These are phyloP conservation scores for Chlorops oryzae DNA, from an alignment of 1,140 invertebrate species.

Conservation along the genomic window DNA sequence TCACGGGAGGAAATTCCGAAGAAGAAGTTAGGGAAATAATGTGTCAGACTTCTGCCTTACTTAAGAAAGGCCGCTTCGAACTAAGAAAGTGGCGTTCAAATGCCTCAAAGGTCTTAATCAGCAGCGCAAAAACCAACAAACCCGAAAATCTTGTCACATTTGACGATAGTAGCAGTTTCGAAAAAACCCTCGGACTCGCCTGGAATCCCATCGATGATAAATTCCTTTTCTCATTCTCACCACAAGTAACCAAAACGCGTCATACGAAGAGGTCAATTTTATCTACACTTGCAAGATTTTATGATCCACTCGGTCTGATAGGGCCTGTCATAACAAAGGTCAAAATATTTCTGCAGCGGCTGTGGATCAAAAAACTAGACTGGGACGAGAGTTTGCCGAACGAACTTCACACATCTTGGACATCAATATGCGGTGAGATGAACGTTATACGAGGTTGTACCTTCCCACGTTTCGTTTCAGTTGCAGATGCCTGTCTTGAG, in stretches of 20 bases:
- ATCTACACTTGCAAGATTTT: constrained; percentile 2
- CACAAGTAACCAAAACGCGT: not conserved
- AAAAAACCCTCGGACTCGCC: constrained; percentile 6
- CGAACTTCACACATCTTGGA: too few species aligned
- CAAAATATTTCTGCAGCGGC: constrained; percentile 3
- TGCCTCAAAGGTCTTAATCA: constrained; percentile 13
- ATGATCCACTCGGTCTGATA: constrained; percentile 4
- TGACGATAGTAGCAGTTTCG: constrained; percentile 7
- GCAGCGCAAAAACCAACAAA: not conserved
- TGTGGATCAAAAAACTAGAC: not conserved
- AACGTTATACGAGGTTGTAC: not conserved
- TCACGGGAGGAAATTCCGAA: too few species aligned
- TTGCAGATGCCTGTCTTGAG: not conserved
- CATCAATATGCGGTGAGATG: not conserved
- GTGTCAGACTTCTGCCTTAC: too few species aligned
- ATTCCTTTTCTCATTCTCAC: constrained; percentile 5
- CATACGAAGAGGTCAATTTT: constrained; percentile 1
- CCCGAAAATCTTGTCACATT: constrained; percentile 11
- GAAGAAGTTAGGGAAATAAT: too few species aligned
- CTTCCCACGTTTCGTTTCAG: constrained; percentile 7
- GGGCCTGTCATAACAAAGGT: constrained; percentile 1
- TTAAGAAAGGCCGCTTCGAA: constrained; percentile 29
- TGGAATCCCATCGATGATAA: constrained; percentile 10
- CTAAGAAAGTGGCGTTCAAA: constrained; percentile 46
- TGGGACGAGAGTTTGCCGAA: too few species aligned